Evolutionary conservation across 2,113 vertebrate species (phyloP).

Genomic region (Stegastes partitus): DNA sequence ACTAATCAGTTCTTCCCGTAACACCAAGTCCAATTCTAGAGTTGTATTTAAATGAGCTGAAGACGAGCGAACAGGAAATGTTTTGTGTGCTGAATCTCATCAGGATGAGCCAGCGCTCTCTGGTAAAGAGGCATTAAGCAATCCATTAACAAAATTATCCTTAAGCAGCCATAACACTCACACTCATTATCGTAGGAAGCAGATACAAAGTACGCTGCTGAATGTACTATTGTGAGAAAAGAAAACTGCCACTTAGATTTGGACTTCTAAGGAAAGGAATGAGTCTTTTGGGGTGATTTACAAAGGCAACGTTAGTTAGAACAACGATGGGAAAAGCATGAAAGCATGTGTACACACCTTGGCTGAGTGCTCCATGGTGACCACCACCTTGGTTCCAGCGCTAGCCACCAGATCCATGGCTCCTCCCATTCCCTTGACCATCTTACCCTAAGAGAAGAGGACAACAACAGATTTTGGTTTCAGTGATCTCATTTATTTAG

Average conservation of each 20-base stretch:
- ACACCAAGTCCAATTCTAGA: slow-evolving; percentile 30
- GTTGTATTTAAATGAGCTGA: slow-evolving; percentile 49
- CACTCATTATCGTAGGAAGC: slow-evolving; percentile 54
- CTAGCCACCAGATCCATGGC: slow-evolving; percentile 99
- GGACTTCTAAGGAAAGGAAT: slow-evolving; percentile 10
- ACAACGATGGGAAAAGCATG: not conserved
- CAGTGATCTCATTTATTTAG: not conserved
- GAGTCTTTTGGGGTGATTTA: not conserved
- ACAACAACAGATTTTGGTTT: slow-evolving; percentile 1
- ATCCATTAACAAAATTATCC: slow-evolving; percentile 68
- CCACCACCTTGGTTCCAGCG: slow-evolving; percentile 94
- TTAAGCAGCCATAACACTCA: slow-evolving; percentile 64
- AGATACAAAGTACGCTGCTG: slow-evolving; percentile 30
- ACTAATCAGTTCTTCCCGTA: slow-evolving; percentile 42
- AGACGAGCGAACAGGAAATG: slow-evolving; percentile 18
- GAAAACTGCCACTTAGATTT: slow-evolving; percentile 35
- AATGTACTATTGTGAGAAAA: slow-evolving; percentile 20
- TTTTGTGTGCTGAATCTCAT: slow-evolving; percentile 49
- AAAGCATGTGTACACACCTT: slow-evolving; percentile 87
- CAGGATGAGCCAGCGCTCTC: slow-evolving; percentile 36
- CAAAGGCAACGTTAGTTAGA: slow-evolving; percentile 3
- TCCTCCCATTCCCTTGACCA: slow-evolving; percentile 99
- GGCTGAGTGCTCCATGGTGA: slow-evolving; percentile 98
- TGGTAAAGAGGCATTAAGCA: slow-evolving; percentile 62
- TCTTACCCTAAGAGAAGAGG: slow-evolving; percentile 90